A percentile compares a stretch with the other conserved stretches of the same genome.
Evolutionary conservation across 2,797 vertebrate genomes (phyloP).

Genomic region (Alectoris magna): DNA sequence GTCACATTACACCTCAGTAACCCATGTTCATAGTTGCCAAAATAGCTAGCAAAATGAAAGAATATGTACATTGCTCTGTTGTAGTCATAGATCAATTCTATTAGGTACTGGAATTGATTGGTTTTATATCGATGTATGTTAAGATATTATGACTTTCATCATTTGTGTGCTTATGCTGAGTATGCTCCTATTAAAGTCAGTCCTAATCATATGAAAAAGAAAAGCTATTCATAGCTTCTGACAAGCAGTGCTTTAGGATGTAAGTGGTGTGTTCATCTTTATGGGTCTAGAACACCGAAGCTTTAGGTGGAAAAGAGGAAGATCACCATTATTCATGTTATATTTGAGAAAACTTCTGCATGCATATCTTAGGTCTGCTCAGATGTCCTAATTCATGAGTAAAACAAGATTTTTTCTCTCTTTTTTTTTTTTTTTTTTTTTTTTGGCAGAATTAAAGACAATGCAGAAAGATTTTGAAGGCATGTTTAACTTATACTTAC

Average conservation of each 20-base stretch:
- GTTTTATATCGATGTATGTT: not conserved
- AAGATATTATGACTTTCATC: not conserved
- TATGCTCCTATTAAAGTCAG: not conserved
- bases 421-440: no score
- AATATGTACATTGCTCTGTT: not conserved
- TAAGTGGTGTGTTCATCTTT: not conserved
- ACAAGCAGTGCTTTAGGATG: not conserved
- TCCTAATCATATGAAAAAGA: not conserved
- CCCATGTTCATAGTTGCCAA: not conserved
- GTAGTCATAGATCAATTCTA: not conserved
- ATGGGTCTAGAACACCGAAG: not conserved
- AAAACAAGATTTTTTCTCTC: not conserved
- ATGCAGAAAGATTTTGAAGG: not conserved
- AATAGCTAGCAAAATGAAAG: not conserved
- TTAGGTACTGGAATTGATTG: not conserved
- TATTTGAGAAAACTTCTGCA: not conserved
- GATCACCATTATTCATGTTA: not conserved
- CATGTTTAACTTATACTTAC: not conserved
- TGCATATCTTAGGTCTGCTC: not conserved
- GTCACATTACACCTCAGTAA: not conserved
- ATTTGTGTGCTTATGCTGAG: not conserved
- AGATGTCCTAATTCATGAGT: not conserved
- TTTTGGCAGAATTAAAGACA: not conserved
- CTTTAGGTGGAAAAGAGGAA: not conserved
- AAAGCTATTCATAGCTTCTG: slow-evolving; percentile 5